Evolutionary conservation across 2,888 invertebrate species (phyloP), one percentile per base, ranked within the genome.

Genomic region (Troides helena): DNA sequence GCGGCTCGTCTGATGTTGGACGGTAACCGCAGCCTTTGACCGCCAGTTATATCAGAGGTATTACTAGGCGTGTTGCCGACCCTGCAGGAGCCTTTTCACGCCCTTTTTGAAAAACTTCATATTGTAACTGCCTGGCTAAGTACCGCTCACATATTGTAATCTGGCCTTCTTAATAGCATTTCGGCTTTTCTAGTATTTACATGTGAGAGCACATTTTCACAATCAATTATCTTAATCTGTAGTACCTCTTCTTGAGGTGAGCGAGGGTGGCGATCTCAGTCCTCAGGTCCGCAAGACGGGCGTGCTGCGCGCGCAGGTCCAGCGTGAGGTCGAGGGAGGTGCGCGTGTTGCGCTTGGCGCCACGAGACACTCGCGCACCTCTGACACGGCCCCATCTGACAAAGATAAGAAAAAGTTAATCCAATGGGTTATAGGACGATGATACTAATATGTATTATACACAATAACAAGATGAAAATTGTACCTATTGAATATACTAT

Each of bases 301-400:
- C 95, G 87, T 98, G 97, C 82, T 98, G 98, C 68, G 99, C 99
- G 86, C 96, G 96, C 76, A 98, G 94, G 89, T 99, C 99, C 73
- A 99, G 93, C 83, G 98, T 96, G 75, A 99, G 94, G 88, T 99
- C 99, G 65, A 99, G 94, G 1, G 98, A 98, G 1, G 99, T 99
- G 76, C 98, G 94, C 46, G 96, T 94, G 46, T 95, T 94, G 65
- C 94, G 94, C 62, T 94, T 94, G 72, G 75, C 75, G 12, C 75
- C 70, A 63, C 72, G 67, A 14, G 72, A 74, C 74, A 73, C 59
- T 72, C 74, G 73, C 8, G 75, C 74, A 63, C 74, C 65, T 70
- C 73, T 71, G 67, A 73, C 76, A 39, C 77, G 68, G 25, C 90
- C 91, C 90, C 91, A 91, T 79, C 89, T 89, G 74, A 2, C 5